These are phyloP conservation scores for Rhorus exstirpatorius DNA, from an alignment of 2,888 invertebrate genomes.

Conservation along the genomic window DNA sequence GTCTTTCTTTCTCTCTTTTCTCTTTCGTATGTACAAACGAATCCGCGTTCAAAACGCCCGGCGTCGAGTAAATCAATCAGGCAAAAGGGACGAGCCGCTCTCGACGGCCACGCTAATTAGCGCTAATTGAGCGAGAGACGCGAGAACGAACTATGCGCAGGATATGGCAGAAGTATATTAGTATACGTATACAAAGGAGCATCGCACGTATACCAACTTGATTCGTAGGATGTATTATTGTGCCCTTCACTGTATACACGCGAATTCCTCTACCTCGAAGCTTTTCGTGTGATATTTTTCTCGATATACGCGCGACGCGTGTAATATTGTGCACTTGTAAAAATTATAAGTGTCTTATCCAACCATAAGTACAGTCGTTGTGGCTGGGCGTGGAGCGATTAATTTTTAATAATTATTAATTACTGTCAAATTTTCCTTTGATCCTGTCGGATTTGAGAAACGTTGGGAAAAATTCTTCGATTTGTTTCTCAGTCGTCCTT, in stretches of 20 bases:
- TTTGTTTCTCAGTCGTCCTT: too few relatives aligned
- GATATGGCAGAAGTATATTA: slow-evolving; percentile 33
- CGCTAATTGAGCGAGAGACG: slow-evolving; percentile 77
- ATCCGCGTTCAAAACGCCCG: slow-evolving; percentile 61
- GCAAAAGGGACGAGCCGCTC: slow-evolving; percentile 68
- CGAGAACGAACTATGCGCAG: slow-evolving; percentile 45
- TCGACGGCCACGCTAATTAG: slow-evolving; percentile 77
- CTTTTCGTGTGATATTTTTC: neutral
- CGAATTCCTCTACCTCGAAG: neutral
- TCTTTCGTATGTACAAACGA: slow-evolving; percentile 28
- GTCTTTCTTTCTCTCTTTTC: too few relatives aligned
- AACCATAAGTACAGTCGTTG: too few relatives aligned
- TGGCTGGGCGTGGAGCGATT: too few relatives aligned
- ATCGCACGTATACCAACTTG: slow-evolving; percentile 31
- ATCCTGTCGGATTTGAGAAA: too few relatives aligned
- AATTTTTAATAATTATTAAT: too few relatives aligned
- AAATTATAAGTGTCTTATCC: too few relatives aligned
- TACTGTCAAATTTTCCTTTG: too few relatives aligned
- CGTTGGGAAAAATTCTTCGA: too few relatives aligned
- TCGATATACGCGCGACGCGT: too few relatives aligned
- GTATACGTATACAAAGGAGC: slow-evolving; percentile 8
- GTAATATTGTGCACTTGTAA: too few relatives aligned
- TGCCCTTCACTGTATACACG: neutral
- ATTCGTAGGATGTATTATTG: neutral
- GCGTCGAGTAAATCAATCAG: slow-evolving; percentile 80